Evolutionary conservation across 2,888 invertebrate genomes (phyloP), one percentile per base, ranked within the genome.

Genomic region (Ophion ellenae): DNA sequence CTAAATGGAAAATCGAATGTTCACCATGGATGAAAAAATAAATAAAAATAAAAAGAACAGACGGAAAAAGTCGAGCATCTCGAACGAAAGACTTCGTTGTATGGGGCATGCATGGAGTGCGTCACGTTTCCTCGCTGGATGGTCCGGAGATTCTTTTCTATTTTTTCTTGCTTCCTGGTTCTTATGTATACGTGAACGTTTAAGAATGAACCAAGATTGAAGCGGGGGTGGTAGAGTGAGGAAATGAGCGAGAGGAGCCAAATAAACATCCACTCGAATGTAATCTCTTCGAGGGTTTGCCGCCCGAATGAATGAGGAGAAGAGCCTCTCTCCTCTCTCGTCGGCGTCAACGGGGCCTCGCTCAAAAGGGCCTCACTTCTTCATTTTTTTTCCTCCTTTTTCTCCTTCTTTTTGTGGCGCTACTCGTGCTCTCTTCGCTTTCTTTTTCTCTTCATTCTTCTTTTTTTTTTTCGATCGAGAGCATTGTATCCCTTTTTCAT

Each of bases 251-350:
- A 86, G 84, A 85, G 75, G 84, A 88, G 82, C 85, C 87, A 89
- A 90, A 90, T 89, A 89, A 92, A 90, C 90, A 91, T 89, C 88
- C 89, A 90, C 89, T 91, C 89, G 89, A 90, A 89, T 78, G 76
- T 91, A 91, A 91, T 91, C 89, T 91, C 87, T 90, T 87, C 74
- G 88, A 89, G 88, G 88, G 88, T 83, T 86, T 82, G 80, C 86
- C 79, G 77, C 69, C 86, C 73, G 88, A 79, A 87, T 88, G 90
- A 90, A 90, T 88, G 69, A 78, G 82, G 87, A 89, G 89, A 90
- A 90, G 89, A 87, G 45, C 81, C 47, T 57, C 53, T 86, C 88
- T 88, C 89, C 87, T 86, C 87, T 87, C 85, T 84, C 88, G 83
- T 87, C 83, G 86, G 86, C 86, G 78, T 84, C 79, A 71, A 45